These are phyloP conservation scores for Calliphora vicina DNA, from an alignment of 1,140 invertebrate species.

Conservation along the genomic window DNA sequence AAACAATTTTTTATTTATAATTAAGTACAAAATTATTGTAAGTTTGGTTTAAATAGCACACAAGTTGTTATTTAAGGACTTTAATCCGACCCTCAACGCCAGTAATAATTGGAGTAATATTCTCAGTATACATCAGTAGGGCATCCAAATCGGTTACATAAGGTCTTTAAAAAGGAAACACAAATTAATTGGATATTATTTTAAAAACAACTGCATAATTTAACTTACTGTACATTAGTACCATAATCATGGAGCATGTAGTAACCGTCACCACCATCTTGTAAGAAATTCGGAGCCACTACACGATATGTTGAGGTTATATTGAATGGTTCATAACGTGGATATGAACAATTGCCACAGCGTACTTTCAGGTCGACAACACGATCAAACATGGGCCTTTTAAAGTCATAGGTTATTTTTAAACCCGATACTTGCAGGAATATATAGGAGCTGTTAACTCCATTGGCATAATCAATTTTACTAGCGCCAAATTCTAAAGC, in stretches of 20 bases:
- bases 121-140: conserved; percentile 46
- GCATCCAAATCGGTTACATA: conserved; percentile 54
- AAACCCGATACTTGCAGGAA: conserved; percentile 71
- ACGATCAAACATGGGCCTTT: conserved; percentile 66
- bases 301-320: conserved; percentile 69
- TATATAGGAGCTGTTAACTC: conserved; percentile 65
- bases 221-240: conserved; percentile 49
- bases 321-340: conserved; percentile 68
- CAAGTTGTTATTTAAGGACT: neutral
- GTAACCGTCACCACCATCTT: conserved; percentile 73
- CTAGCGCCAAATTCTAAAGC: conserved; percentile 70
- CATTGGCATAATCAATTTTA: conserved; percentile 51
- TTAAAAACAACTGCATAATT: neutral
- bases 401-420: conserved; percentile 65
- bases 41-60: too few relatives aligned
- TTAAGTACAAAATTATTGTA: too few relatives aligned
- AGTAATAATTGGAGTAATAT: conserved; percentile 43
- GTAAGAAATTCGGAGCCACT: conserved; percentile 70
- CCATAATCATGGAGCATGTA: conserved; percentile 57
- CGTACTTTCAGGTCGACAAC: conserved; percentile 68
- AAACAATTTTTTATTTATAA: too few relatives aligned
- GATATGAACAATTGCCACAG: conserved; percentile 73
- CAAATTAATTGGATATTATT: neutral
- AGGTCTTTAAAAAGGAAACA: conserved; percentile 40
- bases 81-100: conserved; percentile 37